Evolutionary conservation across 2,113 vertebrate species (phyloP), one percentile per base, ranked within the genome.

Genomic region (Thomomys bottae): DNA sequence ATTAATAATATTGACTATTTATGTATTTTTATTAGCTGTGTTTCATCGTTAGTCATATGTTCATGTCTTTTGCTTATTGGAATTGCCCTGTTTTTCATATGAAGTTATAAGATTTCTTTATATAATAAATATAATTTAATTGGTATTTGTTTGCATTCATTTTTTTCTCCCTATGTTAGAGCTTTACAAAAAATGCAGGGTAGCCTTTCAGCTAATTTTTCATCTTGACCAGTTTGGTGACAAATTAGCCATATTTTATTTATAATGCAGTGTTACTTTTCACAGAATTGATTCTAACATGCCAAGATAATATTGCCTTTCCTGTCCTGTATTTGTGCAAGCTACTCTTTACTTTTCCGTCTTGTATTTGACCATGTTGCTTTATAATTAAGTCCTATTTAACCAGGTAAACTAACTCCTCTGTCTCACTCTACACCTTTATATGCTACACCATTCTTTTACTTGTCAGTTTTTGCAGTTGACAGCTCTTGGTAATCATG

Each of bases 101-200:
- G 49, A 89, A 96, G 76, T 92, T 94, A 80, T 20, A 88, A 38
- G 6, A 78, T 87, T 42, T 91, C 84, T 95, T 95, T 95, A 87
- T 93, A 82, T 94, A 96, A 95, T 96, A 96, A 96, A 96, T 91
- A 66, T 61, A 70, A 92, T 88, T 93, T 95, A 95, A 95, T 82
- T 90, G 84, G 18, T 30, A 80, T 87, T 92, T 95, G 61, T 20
- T 95, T 94, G 83, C 28, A 68, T 88, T 91, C 78, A 63, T 79
- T 88, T 73, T 64, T 30, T 24, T 1, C 1, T 8, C 34, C 59
- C 59, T 72, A 24, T 77, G 2, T 68, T 75, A 66, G 6, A 87
- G 32, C 84, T 93, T 91, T 94, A 80, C 20, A 94, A 81, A 54
- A 54, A 54, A 77, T 28, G 9, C 6, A 70, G 34, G 63, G 28